A percentile compares a stretch with the other conserved stretches of the same genome.
Conservation (phyloP, 1,140 invertebrate genomes). For the Achatina immaculata region DNA sequence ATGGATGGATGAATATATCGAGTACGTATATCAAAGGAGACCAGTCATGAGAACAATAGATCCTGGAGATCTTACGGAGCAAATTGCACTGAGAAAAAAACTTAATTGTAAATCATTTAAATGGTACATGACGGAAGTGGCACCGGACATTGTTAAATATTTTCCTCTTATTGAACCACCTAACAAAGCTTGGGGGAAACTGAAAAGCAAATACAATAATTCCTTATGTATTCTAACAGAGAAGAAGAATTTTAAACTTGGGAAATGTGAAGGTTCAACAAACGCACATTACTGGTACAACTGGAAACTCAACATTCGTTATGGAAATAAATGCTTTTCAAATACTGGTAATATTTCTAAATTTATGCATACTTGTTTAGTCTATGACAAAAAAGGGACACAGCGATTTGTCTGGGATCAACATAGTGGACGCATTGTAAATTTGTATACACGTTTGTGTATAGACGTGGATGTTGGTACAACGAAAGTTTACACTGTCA, state of each 20-base stretch:
- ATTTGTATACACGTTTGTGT: too few species aligned
- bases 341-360: not conserved
- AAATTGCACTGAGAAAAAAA: too few species aligned
- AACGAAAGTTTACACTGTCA: too few species aligned
- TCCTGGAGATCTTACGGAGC: too few species aligned
- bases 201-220: not conserved
- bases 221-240: not conserved
- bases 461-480: too few species aligned
- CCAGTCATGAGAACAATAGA: too few species aligned
- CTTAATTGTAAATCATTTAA: too few species aligned
- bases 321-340: not conserved
- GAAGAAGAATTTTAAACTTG: not conserved
- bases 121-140: too few species aligned
- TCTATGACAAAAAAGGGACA: not conserved
- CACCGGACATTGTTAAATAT: too few species aligned
- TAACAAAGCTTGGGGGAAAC: not conserved
- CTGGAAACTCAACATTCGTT: not conserved
- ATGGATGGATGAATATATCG: too few species aligned
- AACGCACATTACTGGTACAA: not conserved
- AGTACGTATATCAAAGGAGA: too few species aligned
- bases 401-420: not conserved
- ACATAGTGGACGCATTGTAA: too few species aligned
- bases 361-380: not conserved
- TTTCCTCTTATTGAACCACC: not conserved
- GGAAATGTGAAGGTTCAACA: not conserved